Conservation (phyloP, 2,888 invertebrate genomes). For the Pherbina coryleti region DNA sequence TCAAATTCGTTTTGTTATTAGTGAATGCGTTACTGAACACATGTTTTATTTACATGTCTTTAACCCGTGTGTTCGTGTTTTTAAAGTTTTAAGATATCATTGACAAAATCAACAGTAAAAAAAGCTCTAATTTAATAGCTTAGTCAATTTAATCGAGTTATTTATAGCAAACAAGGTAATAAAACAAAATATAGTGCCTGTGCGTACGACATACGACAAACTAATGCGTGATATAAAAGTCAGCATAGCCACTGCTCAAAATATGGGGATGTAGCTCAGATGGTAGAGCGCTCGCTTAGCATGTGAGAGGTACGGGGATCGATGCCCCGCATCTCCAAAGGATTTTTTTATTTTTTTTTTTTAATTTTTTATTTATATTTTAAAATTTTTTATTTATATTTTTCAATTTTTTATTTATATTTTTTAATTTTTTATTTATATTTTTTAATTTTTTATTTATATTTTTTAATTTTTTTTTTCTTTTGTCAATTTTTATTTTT, state of each 20-base stretch:
- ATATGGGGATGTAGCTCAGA: conserved; percentile 67
- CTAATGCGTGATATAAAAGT: not conserved
- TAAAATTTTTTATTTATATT: not conserved
- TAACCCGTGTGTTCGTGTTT: too few species aligned
- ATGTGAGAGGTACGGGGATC: conserved; percentile 69
- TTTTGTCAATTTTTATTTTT: too few species aligned
- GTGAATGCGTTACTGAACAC: too few species aligned
- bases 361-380: not conserved
- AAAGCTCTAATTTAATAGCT: not conserved
- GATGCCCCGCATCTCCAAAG: conserved; percentile 66
- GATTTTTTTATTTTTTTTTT: not conserved
- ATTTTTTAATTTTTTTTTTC: too few species aligned
- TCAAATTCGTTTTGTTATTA: too few species aligned
- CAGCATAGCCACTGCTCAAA: not conserved
- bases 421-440: too few species aligned
- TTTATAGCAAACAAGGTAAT: not conserved
- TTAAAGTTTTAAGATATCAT: too few species aligned
- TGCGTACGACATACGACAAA: too few species aligned
- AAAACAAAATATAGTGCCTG: not conserved
- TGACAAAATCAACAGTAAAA: too few species aligned
- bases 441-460: too few species aligned
- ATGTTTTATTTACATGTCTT: too few species aligned
- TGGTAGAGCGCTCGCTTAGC: conserved; percentile 69
- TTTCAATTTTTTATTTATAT: too few species aligned
- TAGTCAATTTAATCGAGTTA: not conserved